These are phyloP conservation scores for Pristionchus entomophagus DNA, from an alignment of 2,888 invertebrate genomes.

Conservation along the genomic window DNA sequence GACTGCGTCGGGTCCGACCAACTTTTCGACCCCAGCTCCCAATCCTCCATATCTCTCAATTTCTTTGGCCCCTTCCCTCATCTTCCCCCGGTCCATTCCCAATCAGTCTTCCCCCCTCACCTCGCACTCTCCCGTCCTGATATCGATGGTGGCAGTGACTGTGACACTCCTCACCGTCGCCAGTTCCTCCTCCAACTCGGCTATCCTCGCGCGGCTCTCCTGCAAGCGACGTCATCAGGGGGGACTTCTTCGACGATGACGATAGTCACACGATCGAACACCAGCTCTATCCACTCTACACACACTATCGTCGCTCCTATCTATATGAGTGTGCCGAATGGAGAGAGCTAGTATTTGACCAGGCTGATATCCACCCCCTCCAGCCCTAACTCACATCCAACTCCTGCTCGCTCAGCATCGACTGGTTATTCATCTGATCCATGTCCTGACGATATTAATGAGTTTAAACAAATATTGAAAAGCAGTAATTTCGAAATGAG, in stretches of 20 bases:
- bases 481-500: too few species aligned
- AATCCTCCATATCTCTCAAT: neutral
- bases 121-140: neutral
- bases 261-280: neutral
- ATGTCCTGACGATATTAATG: neutral
- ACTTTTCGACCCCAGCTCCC: neutral
- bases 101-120: too few species aligned
- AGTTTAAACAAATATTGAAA: neutral
- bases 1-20: neutral
- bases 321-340: neutral
- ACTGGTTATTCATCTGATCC: neutral
- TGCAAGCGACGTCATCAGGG: too few species aligned
- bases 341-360: too few species aligned
- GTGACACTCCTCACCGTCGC: neutral
- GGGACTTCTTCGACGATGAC: too few species aligned
- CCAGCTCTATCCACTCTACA: neutral
- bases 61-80: neutral
- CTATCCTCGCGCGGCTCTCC: too few species aligned
- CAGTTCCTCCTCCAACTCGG: slow-evolving; percentile 3
- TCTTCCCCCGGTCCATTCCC: neutral
- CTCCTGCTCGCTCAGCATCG: neutral
- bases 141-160: neutral
- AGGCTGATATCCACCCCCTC: too few species aligned
- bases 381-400: neutral
- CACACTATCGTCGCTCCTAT: neutral